Evolutionary conservation across 1,140 invertebrate genomes (phyloP).

Genomic region (Bombus ignitus): DNA sequence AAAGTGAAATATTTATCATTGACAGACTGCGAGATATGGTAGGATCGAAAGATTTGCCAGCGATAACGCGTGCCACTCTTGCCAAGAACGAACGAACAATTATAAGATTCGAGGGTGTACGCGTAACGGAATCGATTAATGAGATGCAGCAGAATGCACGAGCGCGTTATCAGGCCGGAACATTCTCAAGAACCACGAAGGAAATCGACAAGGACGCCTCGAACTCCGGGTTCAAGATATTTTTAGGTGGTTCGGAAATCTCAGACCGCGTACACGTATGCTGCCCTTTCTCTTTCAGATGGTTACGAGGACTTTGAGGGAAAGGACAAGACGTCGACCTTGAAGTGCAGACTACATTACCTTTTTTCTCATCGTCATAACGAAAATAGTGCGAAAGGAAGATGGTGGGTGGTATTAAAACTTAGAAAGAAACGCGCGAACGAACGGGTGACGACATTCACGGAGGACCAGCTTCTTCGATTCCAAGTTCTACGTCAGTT

Average conservation of each 20-base stretch:
- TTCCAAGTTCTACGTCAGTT: not conserved
- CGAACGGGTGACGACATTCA: not conserved
- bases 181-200: constrained; percentile 19
- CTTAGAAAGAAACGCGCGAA: not conserved
- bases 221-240: constrained; percentile 45
- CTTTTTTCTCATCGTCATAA: not conserved
- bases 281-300: constrained; percentile 37
- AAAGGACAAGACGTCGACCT: constrained; percentile 52
- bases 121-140: not conserved
- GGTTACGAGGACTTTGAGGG: constrained; percentile 48
- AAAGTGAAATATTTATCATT: not conserved
- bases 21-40: not conserved
- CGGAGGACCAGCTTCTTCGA: constrained; percentile 9
- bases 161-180: constrained; percentile 44
- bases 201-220: constrained; percentile 24
- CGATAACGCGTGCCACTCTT: not conserved
- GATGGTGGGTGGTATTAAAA: not conserved
- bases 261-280: not conserved
- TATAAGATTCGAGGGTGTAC: not conserved
- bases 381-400: constrained; percentile 44
- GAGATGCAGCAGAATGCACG: not conserved
- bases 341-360: constrained; percentile 25
- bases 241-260: constrained; percentile 28
- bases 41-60: no score
- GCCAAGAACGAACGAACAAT: no score